Base-by-base conservation (phyloP, 2,888 invertebrate genomes). In the Balanococcus diminutus region DNA sequence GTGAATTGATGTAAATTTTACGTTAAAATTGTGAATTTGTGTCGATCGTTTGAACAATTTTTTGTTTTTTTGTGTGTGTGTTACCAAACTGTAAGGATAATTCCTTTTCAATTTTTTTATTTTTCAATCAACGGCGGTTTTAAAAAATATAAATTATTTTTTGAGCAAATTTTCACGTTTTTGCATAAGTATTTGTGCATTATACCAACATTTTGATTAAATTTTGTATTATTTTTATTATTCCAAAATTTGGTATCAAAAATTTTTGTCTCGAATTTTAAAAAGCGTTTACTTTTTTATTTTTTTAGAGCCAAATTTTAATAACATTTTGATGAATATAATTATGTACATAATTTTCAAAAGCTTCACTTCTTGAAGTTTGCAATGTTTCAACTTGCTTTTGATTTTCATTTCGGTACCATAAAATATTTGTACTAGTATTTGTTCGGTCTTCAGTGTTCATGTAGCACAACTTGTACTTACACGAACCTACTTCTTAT, bases 1-100 rank as follows among this genome's bases (percentile, higher is more conserved):
- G 82, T 82, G 16, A 51, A 31, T 42, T 56, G 9, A 19, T 36
- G 36, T 36, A 19, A 82, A 28, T 25, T 51, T 81, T 51, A 31
- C 82, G 82, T 82, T n/a, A 11, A 46, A 22, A 46, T 56, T 82
- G 46, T 81, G 46, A 51, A 81, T 81, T 81, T 46, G 28, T 42
- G 42, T 31, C 6, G 8, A 28, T 28, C 6, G 4, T 16, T 25
- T 81, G 46, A 46, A 46, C 22, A 46, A 36, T 31, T 81, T 36
- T 19, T n/a, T 39, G 19, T 51, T 81, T n/a, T 39, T 39, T 51
- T 81, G 81, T 81, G 4, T 46, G 31, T 82, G 56, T 51, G 28
- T 82, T 82, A 25, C 25, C 31, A 46, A 56, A 82, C 46, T 31
- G 28, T 82, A 81, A 81, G 36, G 2, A 46, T n/a, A 16, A 22